Percentiles rank a stretch among this genome's conserved stretches.
These are phyloP conservation scores for Hydrolagus affinis DNA, from an alignment of 2,113 vertebrate genomes.

Conservation along the genomic window DNA sequence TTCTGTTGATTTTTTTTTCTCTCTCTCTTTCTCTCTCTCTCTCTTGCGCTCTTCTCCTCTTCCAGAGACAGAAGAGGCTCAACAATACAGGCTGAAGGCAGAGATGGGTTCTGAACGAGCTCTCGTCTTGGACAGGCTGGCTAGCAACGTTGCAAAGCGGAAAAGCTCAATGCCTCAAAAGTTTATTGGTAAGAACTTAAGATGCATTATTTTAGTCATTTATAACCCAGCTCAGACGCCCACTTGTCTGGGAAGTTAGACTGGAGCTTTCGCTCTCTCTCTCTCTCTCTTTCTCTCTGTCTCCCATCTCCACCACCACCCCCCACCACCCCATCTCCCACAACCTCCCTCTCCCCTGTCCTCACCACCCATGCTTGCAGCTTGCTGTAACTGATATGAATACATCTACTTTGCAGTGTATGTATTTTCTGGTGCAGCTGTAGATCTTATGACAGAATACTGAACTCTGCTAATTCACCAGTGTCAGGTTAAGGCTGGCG, in stretches of 20 bases:
- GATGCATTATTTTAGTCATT: conserved; percentile 39
- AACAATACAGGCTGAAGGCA: conserved; percentile 55
- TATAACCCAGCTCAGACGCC: conserved; percentile 15
- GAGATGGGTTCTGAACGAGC: conserved; percentile 83
- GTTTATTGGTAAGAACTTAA: conserved; percentile 78
- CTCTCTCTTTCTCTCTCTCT: too few species aligned
- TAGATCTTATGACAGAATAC: too few species aligned
- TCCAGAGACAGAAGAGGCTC: conserved; percentile 61
- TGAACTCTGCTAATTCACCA: too few species aligned
- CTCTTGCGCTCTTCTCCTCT: conserved; percentile 40
- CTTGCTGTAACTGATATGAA: too few species aligned
- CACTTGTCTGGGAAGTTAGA: background rate
- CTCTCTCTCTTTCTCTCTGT: too few species aligned
- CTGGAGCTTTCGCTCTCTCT: background rate
- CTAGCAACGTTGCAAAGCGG: conserved; percentile 87
- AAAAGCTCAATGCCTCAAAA: conserved; percentile 95
- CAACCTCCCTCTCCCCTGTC: too few species aligned
- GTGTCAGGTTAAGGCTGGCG: too few species aligned
- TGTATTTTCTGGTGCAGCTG: too few species aligned
- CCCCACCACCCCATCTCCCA: too few species aligned
- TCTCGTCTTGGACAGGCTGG: conserved; percentile 81
- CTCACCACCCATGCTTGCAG: too few species aligned
- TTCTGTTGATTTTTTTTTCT: conserved; percentile 34
- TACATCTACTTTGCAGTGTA: too few species aligned
- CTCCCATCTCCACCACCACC: too few species aligned